phyloP scores from a whole-genome alignment of 1,140 invertebrate genomes.

The silkworm (Bombyx mori) region DNA sequence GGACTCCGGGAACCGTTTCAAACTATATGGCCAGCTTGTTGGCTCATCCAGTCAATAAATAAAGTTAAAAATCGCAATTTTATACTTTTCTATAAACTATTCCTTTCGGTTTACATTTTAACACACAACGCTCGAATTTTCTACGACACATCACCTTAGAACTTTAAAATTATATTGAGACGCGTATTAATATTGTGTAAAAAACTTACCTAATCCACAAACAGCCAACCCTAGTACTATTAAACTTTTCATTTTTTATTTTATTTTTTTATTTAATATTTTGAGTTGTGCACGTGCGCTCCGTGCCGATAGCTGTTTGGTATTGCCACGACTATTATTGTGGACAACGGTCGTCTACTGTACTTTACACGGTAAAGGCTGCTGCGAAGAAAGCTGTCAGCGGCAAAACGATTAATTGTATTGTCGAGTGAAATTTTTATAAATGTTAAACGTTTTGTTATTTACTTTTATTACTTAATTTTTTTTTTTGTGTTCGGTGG shows the following conservation, averaged over 20 bases:
- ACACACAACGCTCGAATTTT: neutral
- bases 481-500: too few species aligned
- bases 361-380: conserved; percentile 24
- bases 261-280: conserved; percentile 9
- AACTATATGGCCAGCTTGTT: too few species aligned
- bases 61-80: too few species aligned
- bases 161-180: too few species aligned
- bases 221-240: conserved; percentile 33
- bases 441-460: too few species aligned
- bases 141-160: too few species aligned
- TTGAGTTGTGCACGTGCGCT: conserved; percentile 37
- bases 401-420: neutral
- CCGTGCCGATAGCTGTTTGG: conserved; percentile 47
- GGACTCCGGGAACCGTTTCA: too few species aligned
- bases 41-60: too few species aligned
- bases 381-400: too few species aligned
- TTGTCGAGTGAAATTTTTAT: neutral
- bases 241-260: conserved; percentile 45
- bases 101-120: too few species aligned
- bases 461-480: too few species aligned
- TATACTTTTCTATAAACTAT: too few species aligned
- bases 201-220: conserved; percentile 39
- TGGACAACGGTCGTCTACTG: conserved; percentile 33
- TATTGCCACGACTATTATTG: conserved; percentile 36
- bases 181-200: neutral